Evolutionary conservation across 2,797 vertebrate genomes (phyloP), one percentile per base, ranked within the genome.

Genomic region (Morelia viridis): DNA sequence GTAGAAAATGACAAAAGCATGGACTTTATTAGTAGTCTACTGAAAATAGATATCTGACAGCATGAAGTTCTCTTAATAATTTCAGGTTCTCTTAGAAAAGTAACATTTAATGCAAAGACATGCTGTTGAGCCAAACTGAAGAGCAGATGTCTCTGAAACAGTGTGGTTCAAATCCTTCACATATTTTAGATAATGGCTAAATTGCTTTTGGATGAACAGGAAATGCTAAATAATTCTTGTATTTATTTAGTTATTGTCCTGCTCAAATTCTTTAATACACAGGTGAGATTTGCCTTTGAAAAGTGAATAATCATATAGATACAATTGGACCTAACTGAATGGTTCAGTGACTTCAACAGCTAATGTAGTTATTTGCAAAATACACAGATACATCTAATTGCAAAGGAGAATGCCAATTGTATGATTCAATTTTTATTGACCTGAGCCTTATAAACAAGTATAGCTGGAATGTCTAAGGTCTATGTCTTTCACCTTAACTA

Each of bases 141-240:
- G 53, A n/a, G 95, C 65, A n/a, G 83, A 93, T 62, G 88, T 96
- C 94, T 95, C 7, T 96, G 84, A 89, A 91, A 94, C 89, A 41
- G 10, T 76, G 50, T 95, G 91, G 94, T 95, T 95, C 92, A 92
- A 68, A 93, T 94, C 87, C 87, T 87, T 90, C 89, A 71, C 60
- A 87, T 53, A 61, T 94, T 76, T 85, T 94, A 61, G 13, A 92
- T 95, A 96, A 92, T 57, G 94, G 92, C 68, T 94, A 94, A 89
- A 84, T 94, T 94, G 85, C 56, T 95, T 28, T 61, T 93, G 84
- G 92, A 41, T 89, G 92, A 96, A 94, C 5, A 90, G 56, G 91
- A 91, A 89, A 61, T 85, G 61, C 87, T 89, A 85, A 94, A 91
- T 90, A 93, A 93, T 24, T 58, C 68, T 87, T 95, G 85, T 62